Evolutionary conservation across 2,113 vertebrate species (phyloP).

Genomic region (Callospermophilus lateralis): DNA sequence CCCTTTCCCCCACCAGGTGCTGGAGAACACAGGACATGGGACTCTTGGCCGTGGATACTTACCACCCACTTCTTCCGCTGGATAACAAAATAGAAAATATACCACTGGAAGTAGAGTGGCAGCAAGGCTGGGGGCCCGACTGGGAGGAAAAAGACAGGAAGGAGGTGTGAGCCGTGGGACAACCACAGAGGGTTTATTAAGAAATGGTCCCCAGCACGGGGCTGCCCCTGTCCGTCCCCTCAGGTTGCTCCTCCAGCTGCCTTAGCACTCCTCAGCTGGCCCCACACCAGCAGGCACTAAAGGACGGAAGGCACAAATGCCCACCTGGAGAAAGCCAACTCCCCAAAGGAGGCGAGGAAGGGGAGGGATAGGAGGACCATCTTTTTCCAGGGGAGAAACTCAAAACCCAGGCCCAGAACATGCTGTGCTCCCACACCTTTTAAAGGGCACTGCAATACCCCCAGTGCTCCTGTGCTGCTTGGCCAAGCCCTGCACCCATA

Average conservation of each 20-base stretch:
- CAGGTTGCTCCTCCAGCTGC: background rate
- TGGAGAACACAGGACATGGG: background rate
- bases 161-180: background rate
- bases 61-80: constrained; percentile 90
- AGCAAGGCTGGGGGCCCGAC: constrained; percentile 92
- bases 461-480: too few relatives aligned
- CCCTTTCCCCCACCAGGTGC: background rate
- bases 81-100: constrained; percentile 90
- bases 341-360: background rate
- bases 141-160: constrained; percentile 61
- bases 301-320: background rate
- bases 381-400: background rate
- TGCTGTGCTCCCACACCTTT: background rate
- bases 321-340: background rate
- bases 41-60: constrained; percentile 66
- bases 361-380: background rate
- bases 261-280: background rate
- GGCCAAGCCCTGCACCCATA: background rate
- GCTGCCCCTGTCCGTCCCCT: background rate
- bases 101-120: constrained; percentile 92
- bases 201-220: background rate
- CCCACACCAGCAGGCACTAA: background rate
- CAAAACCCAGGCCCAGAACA: background rate
- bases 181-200: background rate
- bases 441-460: background rate